These are phyloP conservation scores for Cyprinus carpio DNA, from an alignment of 2,113 vertebrate species.

Conservation along the genomic window DNA sequence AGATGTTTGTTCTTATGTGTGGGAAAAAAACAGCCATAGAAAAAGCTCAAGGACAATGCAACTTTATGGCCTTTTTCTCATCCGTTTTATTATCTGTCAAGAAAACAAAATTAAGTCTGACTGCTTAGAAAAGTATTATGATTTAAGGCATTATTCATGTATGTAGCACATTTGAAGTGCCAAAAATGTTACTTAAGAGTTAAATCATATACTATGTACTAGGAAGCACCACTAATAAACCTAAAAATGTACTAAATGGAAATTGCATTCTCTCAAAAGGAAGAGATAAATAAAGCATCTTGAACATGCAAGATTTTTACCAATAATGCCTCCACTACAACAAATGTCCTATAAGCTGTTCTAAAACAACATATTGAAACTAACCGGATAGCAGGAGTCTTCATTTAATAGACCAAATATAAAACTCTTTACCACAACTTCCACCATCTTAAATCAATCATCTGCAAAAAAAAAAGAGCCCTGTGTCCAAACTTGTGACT, in stretches of 20 bases:
- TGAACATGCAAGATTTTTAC: background rate
- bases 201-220: background rate
- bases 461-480: background rate
- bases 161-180: too few species aligned
- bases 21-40: background rate
- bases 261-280: background rate
- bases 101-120: background rate
- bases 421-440: background rate
- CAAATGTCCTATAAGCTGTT: background rate
- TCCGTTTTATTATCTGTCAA: too few species aligned
- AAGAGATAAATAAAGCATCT: background rate
- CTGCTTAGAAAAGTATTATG: background rate
- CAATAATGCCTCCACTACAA: background rate
- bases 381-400: background rate
- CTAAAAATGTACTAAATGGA: background rate
- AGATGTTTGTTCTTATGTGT: slow-evolving; percentile 6
- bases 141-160: too few species aligned
- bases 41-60: too few species aligned
- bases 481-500: slow-evolving; percentile 4
- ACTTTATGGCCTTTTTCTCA: too few species aligned
- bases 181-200: too few species aligned
- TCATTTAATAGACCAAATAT: background rate
- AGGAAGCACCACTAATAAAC: background rate
- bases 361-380: background rate
- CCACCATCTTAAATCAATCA: background rate